Base-by-base conservation (phyloP, 1,140 invertebrate species). In the Pomacea maculata region DNA sequence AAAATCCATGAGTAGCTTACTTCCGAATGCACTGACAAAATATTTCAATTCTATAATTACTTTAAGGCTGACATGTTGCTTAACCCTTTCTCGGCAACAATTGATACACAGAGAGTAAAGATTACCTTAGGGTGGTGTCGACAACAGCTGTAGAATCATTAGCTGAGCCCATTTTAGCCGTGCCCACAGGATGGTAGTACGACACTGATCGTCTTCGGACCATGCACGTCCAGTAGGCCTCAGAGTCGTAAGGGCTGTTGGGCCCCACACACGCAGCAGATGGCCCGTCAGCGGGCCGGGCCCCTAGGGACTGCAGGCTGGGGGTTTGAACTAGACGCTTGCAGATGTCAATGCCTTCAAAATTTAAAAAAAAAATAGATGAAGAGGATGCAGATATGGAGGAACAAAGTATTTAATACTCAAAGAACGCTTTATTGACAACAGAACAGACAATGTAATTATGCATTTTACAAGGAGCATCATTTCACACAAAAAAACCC, bases 111-210 rank as follows among this genome's bases (percentile, higher is more conserved):
- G 52, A 61, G 64, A 61, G 76, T 57, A 21, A 25, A 76, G 29
- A 75, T 70, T 75, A 88, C 91, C 90, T 90, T 2, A 92, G 91
- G 84, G 96, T 93, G 17, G 95, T 94, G 91, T 98, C 96, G 0
- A 98, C 96, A 0, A 98, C 97, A 0, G 96, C 96, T 10, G 94
- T 94, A 19, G 93, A 92, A 88, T 97, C 96, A 93, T 94, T 95
- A 73, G 94, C 94, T 0, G 95, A 95, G 0, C 97, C 97, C 97
- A 98, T 98, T 89, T 97, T 97, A 75, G 95, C 96, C 0, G 96
- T 97, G 0, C 96, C 96, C 0, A 96, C 94, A 0, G 96, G 95
- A 93, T 98, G 96, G 87, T 97, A 97, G 67, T 95, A 94, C 0
- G 96, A 96, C 21, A 86, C 79, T 12, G 89, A 83, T n/a, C 86